Conservation (phyloP, 2,113 vertebrate genomes). For the Myotis lucifugus region DNA sequence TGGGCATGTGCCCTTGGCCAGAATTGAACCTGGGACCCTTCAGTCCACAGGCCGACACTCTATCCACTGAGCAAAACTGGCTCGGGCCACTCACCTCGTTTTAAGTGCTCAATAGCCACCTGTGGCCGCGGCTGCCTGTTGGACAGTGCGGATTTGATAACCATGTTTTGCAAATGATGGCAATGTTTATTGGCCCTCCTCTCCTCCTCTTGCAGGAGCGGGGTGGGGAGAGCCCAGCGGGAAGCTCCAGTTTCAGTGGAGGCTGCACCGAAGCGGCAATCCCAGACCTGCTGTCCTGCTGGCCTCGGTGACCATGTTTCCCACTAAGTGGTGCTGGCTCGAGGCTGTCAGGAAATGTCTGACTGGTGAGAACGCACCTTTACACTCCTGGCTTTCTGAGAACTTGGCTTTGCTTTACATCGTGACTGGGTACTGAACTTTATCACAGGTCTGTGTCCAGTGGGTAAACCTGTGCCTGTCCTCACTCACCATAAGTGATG, state of each 20-base stretch:
- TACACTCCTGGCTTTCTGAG: rapidly evolving
- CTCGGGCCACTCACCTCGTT: rapidly evolving
- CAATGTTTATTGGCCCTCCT: background rate
- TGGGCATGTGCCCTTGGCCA: too few species aligned
- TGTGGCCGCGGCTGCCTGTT: rapidly evolving
- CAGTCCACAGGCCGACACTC: too few species aligned
- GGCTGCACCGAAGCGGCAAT: too few species aligned
- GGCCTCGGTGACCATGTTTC: rapidly evolving
- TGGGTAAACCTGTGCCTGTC: rapidly evolving
- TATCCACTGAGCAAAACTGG: too few species aligned
- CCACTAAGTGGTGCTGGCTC: rapidly evolving
- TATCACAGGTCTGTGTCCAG: rapidly evolving
- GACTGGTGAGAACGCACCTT: rapidly evolving
- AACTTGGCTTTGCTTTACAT: background rate
- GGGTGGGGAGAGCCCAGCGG: rapidly evolving
- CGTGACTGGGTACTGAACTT: rapidly evolving
- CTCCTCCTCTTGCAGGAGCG: background rate
- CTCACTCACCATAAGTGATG: background rate
- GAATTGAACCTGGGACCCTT: too few species aligned
- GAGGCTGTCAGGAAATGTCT: rapidly evolving
- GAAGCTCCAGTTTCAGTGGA: background rate
- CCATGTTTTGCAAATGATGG: background rate
- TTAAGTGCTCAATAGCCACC: rapidly evolving
- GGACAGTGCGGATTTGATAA: background rate
- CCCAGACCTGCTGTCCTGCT: rapidly evolving